Conservation (phyloP, 2,113 vertebrate genomes). For the Raphicerus campestris region DNA sequence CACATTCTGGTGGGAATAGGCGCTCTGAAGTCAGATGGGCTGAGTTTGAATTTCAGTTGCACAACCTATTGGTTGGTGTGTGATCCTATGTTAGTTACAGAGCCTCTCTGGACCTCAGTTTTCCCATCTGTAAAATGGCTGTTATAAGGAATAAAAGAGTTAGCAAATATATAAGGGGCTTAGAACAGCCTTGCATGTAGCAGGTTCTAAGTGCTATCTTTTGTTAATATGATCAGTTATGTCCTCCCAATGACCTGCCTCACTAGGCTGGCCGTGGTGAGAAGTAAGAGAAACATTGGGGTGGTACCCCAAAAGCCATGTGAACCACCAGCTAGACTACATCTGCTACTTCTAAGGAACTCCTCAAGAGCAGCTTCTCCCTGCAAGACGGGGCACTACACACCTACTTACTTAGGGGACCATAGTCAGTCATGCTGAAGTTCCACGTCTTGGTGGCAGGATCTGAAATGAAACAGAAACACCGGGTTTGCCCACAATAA, state of each 20-base stretch:
- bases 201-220: background rate
- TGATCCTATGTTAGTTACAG: background rate
- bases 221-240: background rate
- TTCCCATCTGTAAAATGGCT: background rate
- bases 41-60: background rate
- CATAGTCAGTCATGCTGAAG: constrained; percentile 90
- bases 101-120: background rate
- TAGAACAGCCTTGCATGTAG: background rate
- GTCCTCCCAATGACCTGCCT: background rate
- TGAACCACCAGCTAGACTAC: background rate
- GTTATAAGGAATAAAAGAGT: background rate
- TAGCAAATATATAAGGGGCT: background rate
- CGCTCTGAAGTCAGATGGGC: background rate
- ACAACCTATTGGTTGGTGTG: background rate
- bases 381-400: fast-evolving
- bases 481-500: background rate
- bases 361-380: background rate
- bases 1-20: background rate
- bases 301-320: background rate
- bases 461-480: constrained; percentile 83
- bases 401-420: constrained; percentile 85
- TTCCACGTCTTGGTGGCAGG: constrained; percentile 90
- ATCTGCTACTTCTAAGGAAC: background rate
- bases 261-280: background rate
- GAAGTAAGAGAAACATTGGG: background rate